Evolutionary conservation across 53 echinoderm and acorn worm genomes (phyloP), one percentile per base, ranked within the genome.

Genomic region (Apostichopus leukothele): DNA sequence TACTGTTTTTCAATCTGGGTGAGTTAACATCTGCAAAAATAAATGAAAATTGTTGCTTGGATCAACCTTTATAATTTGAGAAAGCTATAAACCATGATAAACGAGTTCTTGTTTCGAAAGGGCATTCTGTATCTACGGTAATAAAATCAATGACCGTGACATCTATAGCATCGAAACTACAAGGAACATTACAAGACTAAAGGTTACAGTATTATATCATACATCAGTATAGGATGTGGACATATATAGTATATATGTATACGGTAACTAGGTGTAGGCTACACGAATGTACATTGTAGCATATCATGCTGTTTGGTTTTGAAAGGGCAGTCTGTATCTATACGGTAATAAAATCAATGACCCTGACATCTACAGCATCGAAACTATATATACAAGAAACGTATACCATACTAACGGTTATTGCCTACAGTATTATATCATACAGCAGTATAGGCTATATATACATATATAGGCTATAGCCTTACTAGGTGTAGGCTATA

Each of bases 131-230:
- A 18, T 71, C n/a, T 16, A 18, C 6, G 71, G 71, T 71, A 18
- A 71, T 71, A 71, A 71, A 71, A 71, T 19, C 71, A 71, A 19
- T 71, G 71, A 71, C 71, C 71, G 20, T 71, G 71, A 71, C 71
- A 71, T 71, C 18, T 71, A 71, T 71, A 6, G 74, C 23, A 74
- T 74, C 14, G 23, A 74, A 21, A 23, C 74, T 19, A 11, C 20
- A 14, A 14, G 74, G 74, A 23, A 74, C 74, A 74, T 9, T 74
- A 74, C 7, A 74, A 7, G 14, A 74, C 11, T 74, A 7, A 74
- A 10, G 74, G 14, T 21, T 11, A 23, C 74, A 74, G 23, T 21
- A 74, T 10, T 74, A 74, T 14, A 21, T 19, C 19, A 74, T 21
- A 14, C 16, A 74, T 74, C 7, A 23, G 74, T 74, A 16, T 74